Percentiles rank a stretch among this genome's conserved stretches.
phyloP scores from a whole-genome alignment of 2,797 vertebrate genomes.

The Crypturellus tataupa region DNA sequence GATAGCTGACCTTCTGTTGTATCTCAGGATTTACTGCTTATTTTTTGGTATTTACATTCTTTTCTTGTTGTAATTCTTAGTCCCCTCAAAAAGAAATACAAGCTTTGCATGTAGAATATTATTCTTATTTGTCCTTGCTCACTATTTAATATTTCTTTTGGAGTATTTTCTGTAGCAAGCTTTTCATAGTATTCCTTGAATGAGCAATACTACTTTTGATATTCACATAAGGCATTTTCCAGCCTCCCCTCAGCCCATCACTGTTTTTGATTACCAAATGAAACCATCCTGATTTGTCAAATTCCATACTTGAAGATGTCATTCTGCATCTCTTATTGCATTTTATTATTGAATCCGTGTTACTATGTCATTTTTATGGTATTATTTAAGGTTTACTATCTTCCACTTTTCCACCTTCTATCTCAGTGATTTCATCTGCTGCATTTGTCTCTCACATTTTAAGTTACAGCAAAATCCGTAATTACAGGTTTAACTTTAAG shows the following conservation, averaged over 20 bases:
- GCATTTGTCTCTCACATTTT: not conserved
- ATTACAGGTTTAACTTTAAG: not conserved
- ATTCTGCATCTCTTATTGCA: not conserved
- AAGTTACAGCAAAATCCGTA: not conserved
- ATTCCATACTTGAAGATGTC: not conserved
- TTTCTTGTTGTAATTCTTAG: too few species aligned
- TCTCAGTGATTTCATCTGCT: not conserved
- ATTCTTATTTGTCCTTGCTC: not conserved
- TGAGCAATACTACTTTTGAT: not conserved
- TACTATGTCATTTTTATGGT: not conserved
- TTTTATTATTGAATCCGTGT: not conserved
- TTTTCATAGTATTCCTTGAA: not conserved
- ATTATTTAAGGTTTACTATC: not conserved
- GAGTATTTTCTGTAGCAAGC: not conserved
- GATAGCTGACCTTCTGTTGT: too few species aligned
- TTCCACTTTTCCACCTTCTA: not conserved
- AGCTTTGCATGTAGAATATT: not conserved
- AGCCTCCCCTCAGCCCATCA: not conserved
- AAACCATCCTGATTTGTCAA: not conserved
- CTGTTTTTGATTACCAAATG: not conserved
- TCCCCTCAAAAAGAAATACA: too few species aligned
- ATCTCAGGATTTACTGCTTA: too few species aligned
- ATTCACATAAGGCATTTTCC: not conserved
- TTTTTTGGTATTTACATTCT: too few species aligned
- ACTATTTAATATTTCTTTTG: not conserved